Evolutionary conservation across 2,113 vertebrate genomes (phyloP).

Genomic region (Fukomys damarensis): DNA sequence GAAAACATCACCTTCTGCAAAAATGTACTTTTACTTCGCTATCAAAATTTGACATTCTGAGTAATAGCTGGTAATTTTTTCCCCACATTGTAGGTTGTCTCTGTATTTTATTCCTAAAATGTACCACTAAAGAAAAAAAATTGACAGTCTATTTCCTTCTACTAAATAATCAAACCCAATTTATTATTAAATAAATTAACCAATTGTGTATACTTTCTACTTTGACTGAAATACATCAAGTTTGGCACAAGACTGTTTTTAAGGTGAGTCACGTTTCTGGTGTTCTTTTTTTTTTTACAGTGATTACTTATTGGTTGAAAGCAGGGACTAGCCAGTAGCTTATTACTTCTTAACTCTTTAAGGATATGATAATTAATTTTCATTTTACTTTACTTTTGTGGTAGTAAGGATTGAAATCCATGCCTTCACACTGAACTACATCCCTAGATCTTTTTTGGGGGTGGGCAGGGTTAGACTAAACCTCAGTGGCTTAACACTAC

Average conservation of each 20-base stretch:
- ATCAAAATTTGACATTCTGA: slow-evolving; percentile 18
- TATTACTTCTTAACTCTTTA: slow-evolving; percentile 1
- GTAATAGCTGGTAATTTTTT: too few species aligned
- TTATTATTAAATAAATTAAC: neutral
- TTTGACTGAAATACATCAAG: slow-evolving; percentile 36
- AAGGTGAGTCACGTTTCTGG: slow-evolving; percentile 2
- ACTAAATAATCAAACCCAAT: neutral
- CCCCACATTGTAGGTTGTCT: too few species aligned
- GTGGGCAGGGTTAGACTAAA: too few species aligned
- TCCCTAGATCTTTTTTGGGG: neutral
- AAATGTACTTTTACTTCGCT: slow-evolving; percentile 7
- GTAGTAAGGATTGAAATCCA: neutral
- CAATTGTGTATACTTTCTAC: neutral
- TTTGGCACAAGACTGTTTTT: neutral
- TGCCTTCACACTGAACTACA: neutral
- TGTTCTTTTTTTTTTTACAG: slow-evolving; percentile 16
- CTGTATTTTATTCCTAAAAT: too few species aligned
- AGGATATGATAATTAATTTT: slow-evolving; percentile 11
- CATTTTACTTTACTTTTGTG: neutral
- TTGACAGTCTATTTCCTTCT: slow-evolving; percentile 53
- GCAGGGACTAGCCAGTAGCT: slow-evolving; percentile 16
- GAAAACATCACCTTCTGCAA: neutral
- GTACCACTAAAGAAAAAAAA: too few species aligned
- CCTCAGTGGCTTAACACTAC: too few species aligned
- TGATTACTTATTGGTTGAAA: slow-evolving; percentile 40